Evolutionary conservation across 2,888 invertebrate genomes (phyloP).

Genomic region (Clostera curtula): DNA sequence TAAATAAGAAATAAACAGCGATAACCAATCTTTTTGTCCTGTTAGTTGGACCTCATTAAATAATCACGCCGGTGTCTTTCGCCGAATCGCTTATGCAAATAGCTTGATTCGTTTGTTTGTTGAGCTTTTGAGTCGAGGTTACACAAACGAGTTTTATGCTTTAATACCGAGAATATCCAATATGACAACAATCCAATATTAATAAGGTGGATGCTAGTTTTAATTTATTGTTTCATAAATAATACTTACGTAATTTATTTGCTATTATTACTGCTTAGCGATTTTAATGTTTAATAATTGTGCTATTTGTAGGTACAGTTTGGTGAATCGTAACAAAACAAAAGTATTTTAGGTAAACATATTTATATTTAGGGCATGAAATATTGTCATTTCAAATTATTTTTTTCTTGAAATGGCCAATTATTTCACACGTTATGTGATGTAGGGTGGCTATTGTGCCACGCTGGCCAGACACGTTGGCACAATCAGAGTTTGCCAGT

Average conservation of each 20-base stretch:
- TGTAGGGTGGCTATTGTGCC: too few species aligned
- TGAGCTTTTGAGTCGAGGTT: constrained; percentile 33
- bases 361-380: too few species aligned
- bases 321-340: too few species aligned
- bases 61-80: constrained; percentile 42
- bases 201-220: constrained; percentile 20
- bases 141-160: constrained; percentile 32
- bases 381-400: too few species aligned
- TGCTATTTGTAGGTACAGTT: too few species aligned
- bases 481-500: too few species aligned
- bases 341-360: too few species aligned
- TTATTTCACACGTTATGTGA: too few species aligned
- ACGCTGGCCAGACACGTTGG: too few species aligned
- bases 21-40: constrained; percentile 34
- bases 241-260: constrained; percentile 3
- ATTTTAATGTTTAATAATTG: too few species aligned
- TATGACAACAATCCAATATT: constrained; percentile 24
- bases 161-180: constrained; percentile 35
- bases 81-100: constrained; percentile 48
- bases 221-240: constrained; percentile 6
- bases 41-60: constrained; percentile 42
- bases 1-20: constrained; percentile 12
- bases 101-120: constrained; percentile 32
- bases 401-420: too few species aligned
- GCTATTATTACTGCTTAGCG: neutral